Conservation (phyloP, 2,888 invertebrate genomes). For the Drosophila helvetica region DNA sequence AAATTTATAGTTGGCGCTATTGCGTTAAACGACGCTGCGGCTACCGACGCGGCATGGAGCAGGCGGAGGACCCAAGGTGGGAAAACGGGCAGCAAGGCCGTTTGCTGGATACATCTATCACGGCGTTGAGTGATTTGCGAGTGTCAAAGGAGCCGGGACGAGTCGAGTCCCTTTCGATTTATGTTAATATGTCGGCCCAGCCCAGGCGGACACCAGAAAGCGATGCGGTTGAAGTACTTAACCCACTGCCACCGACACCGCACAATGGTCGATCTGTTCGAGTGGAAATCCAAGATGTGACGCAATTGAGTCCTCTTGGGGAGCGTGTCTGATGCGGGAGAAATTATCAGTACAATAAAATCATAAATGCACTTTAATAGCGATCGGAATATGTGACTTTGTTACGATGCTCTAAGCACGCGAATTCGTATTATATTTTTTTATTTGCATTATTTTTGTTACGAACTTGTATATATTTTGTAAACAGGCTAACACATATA, state of each 20-base stretch:
- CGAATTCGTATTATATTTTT: too few relatives aligned
- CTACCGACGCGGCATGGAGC: conserved; percentile 12
- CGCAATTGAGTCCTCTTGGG: not conserved
- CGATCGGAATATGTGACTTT: too few relatives aligned
- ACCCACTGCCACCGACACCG: conserved; percentile 25
- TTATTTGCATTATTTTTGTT: too few relatives aligned
- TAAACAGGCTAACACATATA: too few relatives aligned
- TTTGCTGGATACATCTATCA: conserved; percentile 63
- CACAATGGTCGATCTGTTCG: conserved; percentile 14
- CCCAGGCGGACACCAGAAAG: conserved; percentile 49
- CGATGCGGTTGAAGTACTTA: conserved; percentile 51
- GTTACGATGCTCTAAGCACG: too few relatives aligned
- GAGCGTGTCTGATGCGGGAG: too few relatives aligned
- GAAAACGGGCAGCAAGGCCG: not conserved
- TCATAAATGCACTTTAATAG: too few relatives aligned
- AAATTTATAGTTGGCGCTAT: conserved; percentile 78
- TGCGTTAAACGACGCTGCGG: conserved; percentile 77
- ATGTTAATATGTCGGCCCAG: conserved; percentile 65
- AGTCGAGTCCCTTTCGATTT: conserved; percentile 65
- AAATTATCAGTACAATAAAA: not conserved
- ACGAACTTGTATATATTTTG: too few relatives aligned
- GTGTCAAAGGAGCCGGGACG: conserved; percentile 67
- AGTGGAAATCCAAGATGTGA: not conserved
- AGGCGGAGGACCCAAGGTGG: conserved; percentile 22
- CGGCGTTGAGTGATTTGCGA: conserved; percentile 75